Evolutionary conservation across 2,113 vertebrate genomes (phyloP).

Genomic region (Desmodus rotundus): DNA sequence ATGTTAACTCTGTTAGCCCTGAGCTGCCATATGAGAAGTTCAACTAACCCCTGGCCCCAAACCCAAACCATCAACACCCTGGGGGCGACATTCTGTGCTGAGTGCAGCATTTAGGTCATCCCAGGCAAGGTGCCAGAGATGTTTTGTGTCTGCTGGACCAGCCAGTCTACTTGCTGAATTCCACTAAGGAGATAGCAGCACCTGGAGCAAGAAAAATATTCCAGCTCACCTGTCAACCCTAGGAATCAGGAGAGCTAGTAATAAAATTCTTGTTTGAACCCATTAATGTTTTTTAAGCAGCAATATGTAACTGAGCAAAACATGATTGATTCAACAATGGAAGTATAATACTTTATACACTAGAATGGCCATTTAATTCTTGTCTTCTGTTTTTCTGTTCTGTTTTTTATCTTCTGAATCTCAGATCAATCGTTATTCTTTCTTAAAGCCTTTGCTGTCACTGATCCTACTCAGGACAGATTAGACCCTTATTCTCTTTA

Average conservation of each 20-base stretch:
- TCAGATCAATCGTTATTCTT: background rate
- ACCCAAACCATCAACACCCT: background rate
- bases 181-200: rapidly evolving
- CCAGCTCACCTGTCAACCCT: background rate
- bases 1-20: background rate
- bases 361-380: background rate
- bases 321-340: background rate
- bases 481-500: background rate
- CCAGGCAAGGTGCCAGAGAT: background rate
- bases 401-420: background rate
- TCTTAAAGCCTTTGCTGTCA: background rate
- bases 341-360: background rate
- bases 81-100: background rate
- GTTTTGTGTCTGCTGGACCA: background rate
- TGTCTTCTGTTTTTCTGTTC: background rate
- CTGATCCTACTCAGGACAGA: background rate
- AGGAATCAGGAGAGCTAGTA: background rate
- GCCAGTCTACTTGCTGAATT: background rate
- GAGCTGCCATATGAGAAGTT: background rate
- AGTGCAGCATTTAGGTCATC: background rate
- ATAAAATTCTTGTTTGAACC: background rate
- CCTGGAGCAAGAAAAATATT: background rate
- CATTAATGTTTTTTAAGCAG: background rate
- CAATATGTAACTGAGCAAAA: background rate
- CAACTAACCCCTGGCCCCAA: background rate